phyloP scores from a whole-genome alignment of 2,113 vertebrate genomes.

The Amblyornis subalaris region DNA sequence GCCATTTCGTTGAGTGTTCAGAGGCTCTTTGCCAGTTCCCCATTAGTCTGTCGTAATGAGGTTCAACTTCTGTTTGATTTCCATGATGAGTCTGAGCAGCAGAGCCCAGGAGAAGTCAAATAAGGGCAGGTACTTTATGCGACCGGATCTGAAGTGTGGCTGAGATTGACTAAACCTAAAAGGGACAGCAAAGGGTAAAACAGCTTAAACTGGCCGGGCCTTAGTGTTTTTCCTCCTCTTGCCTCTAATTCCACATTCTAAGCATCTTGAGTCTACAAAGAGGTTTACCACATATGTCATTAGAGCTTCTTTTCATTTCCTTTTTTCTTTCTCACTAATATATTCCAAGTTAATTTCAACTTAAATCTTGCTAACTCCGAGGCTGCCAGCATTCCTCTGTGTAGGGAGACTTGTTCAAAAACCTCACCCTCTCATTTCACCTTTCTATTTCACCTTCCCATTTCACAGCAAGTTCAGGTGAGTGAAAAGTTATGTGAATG shows the following conservation, averaged over 20 bases:
- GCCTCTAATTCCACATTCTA: conserved; percentile 24
- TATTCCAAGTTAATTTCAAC: not conserved
- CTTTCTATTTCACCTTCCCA: not conserved
- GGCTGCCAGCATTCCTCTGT: not conserved
- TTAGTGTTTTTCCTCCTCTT: not conserved
- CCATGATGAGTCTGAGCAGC: not conserved
- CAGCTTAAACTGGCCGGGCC: not conserved
- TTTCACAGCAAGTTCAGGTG: not conserved
- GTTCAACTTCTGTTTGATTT: conserved; percentile 31
- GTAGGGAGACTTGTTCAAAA: not conserved
- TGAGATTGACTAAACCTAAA: not conserved
- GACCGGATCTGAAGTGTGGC: not conserved
- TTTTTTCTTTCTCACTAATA: not conserved
- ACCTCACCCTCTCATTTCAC: not conserved
- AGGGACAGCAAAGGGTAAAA: conserved; percentile 5
- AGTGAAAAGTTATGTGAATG: not conserved
- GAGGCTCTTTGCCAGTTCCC: not conserved
- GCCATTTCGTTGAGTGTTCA: not conserved
- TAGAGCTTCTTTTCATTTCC: conserved; percentile 33
- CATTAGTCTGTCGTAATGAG: not conserved
- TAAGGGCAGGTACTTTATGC: conserved; percentile 14
- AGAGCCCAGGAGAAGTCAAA: conserved; percentile 7
- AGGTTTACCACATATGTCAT: conserved; percentile 4
- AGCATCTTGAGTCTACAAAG: conserved; percentile 14
- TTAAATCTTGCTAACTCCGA: not conserved